Evolutionary conservation across 2,888 invertebrate genomes (phyloP).

Genomic region (Hypselothyrea guttata): DNA sequence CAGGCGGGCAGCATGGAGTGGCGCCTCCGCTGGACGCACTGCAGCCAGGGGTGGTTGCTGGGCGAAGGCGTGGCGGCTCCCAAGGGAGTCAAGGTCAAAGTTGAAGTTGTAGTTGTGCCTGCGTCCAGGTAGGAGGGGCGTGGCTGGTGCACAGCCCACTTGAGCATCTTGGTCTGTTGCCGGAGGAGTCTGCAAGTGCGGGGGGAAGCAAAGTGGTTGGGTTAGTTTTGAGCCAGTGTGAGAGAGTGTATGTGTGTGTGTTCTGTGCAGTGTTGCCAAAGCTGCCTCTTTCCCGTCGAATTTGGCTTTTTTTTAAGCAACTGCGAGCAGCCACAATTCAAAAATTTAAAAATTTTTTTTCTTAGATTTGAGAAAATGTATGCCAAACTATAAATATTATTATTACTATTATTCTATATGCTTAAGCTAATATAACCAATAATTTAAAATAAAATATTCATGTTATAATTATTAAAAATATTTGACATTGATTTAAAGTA

Average conservation of each 20-base stretch:
- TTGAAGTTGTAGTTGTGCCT: slow-evolving; percentile 19
- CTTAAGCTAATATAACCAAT: too few species aligned
- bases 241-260: neutral
- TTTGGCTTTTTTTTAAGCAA: too few species aligned
- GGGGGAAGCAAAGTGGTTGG: slow-evolving; percentile 33
- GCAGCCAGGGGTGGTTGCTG: slow-evolving; percentile 7
- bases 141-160: slow-evolving; percentile 81
- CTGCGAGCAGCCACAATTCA: too few species aligned
- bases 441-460: too few species aligned
- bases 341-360: too few species aligned
- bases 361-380: too few species aligned
- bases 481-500: too few species aligned
- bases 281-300: too few species aligned
- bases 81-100: neutral
- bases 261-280: too few species aligned
- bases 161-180: slow-evolving; percentile 72
- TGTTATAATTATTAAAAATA: too few species aligned
- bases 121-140: slow-evolving; percentile 71
- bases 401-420: too few species aligned
- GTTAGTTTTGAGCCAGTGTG: slow-evolving; percentile 11
- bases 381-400: too few species aligned
- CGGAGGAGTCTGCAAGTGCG: slow-evolving; percentile 50
- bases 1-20: slow-evolving; percentile 27
- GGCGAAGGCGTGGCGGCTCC: neutral
- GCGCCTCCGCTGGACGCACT: slow-evolving; percentile 26